Evolutionary conservation across 2,888 invertebrate genomes (phyloP).

Genomic region (Cecidostiba fungosa): DNA sequence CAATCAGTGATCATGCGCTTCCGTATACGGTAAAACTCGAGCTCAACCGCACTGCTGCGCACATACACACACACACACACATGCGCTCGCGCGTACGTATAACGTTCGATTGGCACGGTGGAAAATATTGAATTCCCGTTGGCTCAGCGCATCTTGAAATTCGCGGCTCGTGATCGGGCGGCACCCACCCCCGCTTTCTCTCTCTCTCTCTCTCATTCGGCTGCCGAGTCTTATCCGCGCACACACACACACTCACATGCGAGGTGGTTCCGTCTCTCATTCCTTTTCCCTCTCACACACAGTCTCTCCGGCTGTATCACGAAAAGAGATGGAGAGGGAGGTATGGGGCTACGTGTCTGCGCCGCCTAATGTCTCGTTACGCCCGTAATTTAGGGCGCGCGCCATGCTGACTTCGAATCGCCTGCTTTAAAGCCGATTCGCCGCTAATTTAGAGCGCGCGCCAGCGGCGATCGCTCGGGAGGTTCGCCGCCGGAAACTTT

Average conservation of each 20-base stretch:
- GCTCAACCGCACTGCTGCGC: conserved; percentile 5
- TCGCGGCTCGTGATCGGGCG: conserved; percentile 58
- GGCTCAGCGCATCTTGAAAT: conserved; percentile 62
- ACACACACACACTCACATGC: background rate
- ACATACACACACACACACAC: background rate
- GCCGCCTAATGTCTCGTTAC: conserved; percentile 71
- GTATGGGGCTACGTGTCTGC: conserved; percentile 68
- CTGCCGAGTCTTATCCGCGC: conserved; percentile 5
- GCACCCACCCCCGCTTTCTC: background rate
- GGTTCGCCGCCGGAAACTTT: conserved; percentile 51
- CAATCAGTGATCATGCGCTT: conserved; percentile 49
- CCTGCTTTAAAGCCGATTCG: conserved; percentile 70
- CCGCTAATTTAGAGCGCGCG: conserved; percentile 66
- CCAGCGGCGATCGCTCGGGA: conserved; percentile 34
- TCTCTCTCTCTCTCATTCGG: conserved; percentile 15
- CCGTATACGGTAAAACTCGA: background rate
- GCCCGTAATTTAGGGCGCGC: conserved; percentile 69
- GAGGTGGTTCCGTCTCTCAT: background rate
- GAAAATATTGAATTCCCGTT: conserved; percentile 65
- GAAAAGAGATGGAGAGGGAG: conserved; percentile 12
- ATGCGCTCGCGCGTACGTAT: background rate
- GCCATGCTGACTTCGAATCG: conserved; percentile 69
- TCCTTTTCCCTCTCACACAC: background rate
- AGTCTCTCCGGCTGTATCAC: conserved; percentile 5
- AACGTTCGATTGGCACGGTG: conserved; percentile 38